Conservation (phyloP, 2,888 invertebrate species). For the Ectemnius continuus region DNA sequence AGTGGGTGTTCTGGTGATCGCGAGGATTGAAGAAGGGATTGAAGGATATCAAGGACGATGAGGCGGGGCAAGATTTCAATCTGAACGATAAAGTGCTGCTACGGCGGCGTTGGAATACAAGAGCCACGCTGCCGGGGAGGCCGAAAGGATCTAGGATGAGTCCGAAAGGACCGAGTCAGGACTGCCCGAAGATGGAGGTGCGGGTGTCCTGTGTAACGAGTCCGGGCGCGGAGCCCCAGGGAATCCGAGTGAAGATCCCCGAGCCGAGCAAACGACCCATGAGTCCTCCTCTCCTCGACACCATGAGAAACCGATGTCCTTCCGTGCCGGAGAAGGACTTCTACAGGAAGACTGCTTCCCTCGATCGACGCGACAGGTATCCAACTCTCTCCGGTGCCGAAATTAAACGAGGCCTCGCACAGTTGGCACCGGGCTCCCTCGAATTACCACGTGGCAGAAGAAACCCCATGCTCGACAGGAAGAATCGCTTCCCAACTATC, state of each 20-base stretch:
- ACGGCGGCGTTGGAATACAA: slow-evolving; percentile 69
- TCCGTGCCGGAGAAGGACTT: slow-evolving; percentile 73
- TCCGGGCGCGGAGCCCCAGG: slow-evolving; percentile 73
- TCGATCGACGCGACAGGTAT: slow-evolving; percentile 73
- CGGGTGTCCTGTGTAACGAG: slow-evolving; percentile 70
- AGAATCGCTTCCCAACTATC: slow-evolving; percentile 72
- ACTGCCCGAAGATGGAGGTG: slow-evolving; percentile 71
- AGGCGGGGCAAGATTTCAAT: slow-evolving; percentile 33
- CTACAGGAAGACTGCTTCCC: slow-evolving; percentile 69
- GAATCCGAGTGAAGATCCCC: slow-evolving; percentile 72
- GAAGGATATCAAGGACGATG: not conserved
- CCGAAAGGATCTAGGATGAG: slow-evolving; percentile 65
- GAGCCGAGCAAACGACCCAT: slow-evolving; percentile 72
- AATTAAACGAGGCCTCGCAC: slow-evolving; percentile 63
- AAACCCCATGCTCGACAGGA: slow-evolving; percentile 73
- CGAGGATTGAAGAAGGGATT: not conserved
- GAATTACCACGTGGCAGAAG: slow-evolving; percentile 50
- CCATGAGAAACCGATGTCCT: slow-evolving; percentile 68
- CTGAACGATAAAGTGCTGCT: slow-evolving; percentile 68
- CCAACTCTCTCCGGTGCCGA: slow-evolving; percentile 73
- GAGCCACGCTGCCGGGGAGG: slow-evolving; percentile 37
- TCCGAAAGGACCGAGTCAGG: slow-evolving; percentile 72
- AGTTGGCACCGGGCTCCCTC: slow-evolving; percentile 39
- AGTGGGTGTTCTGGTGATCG: no score
- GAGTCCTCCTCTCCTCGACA: slow-evolving; percentile 63